phyloP scores from a whole-genome alignment of 2,797 vertebrate species.

The Orestias chungarensis region DNA sequence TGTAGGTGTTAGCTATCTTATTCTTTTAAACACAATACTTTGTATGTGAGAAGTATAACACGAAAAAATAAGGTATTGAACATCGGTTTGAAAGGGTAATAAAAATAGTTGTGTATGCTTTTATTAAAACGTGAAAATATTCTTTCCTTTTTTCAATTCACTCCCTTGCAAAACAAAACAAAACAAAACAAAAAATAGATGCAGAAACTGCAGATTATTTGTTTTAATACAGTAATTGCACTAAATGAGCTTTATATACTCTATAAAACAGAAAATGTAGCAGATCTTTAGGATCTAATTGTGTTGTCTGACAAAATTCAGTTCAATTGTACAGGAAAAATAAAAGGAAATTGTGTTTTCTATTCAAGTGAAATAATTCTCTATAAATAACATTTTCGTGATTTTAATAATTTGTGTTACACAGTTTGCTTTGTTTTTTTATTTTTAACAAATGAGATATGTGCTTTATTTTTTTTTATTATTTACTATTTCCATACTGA shows the following conservation, averaged over 20 bases:
- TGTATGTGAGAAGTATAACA: no score
- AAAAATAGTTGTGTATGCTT: not conserved
- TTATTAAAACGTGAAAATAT: slow-evolving; percentile 2
- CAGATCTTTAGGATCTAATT: not conserved
- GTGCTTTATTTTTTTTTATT: not conserved
- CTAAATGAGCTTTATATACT: not conserved
- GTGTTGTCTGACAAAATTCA: not conserved
- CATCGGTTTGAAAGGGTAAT: not conserved
- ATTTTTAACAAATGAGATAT: not conserved
- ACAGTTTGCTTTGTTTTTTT: not conserved
- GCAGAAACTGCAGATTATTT: not conserved
- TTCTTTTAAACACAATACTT: no score
- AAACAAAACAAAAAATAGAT: not conserved
- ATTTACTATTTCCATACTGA: not conserved
- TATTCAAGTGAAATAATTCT: not conserved
- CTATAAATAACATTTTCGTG: no score
- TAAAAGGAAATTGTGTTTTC: no score
- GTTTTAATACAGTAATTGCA: not conserved
- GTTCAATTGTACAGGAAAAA: not conserved
- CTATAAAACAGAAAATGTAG: not conserved
- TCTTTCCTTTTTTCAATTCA: slow-evolving; percentile 7
- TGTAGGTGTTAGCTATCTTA: slow-evolving; percentile 43
- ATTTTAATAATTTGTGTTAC: no score
- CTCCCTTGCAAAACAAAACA: no score
- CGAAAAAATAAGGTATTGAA: no score